These are phyloP conservation scores for Zelleria hepariella DNA, from an alignment of 2,888 invertebrate species.

Conservation along the genomic window DNA sequence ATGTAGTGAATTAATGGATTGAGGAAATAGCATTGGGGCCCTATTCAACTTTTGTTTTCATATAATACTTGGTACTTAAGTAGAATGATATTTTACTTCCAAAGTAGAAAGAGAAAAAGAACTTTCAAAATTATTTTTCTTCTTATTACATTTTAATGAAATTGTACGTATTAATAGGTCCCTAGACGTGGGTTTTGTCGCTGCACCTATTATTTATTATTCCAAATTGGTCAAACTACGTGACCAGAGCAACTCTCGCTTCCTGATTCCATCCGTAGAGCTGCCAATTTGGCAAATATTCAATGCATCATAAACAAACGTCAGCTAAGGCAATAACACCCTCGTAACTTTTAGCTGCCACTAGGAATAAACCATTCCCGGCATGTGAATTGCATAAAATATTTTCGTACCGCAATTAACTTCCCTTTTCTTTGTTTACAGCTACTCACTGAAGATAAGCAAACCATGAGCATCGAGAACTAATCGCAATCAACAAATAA, in stretches of 20 bases:
- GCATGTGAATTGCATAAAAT: conserved; percentile 5
- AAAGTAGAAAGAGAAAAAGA: too few species aligned
- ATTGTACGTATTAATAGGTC: too few species aligned
- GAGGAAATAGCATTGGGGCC: too few species aligned
- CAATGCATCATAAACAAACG: conserved; percentile 33
- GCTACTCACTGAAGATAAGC: conserved; percentile 26
- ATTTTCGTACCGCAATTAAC: not conserved
- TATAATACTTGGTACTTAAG: too few species aligned
- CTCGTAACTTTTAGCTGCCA: conserved; percentile 11
- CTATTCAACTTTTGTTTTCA: too few species aligned
- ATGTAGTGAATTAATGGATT: too few species aligned
- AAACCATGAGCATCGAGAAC: conserved; percentile 29
- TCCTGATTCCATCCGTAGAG: conserved; percentile 32
- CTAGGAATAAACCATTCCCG: conserved; percentile 2
- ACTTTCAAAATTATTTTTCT: too few species aligned
- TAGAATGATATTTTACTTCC: too few species aligned
- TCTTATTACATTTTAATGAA: too few species aligned
- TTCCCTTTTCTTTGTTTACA: conserved; percentile 27
- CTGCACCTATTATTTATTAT: conserved; percentile 9
- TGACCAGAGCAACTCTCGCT: conserved; percentile 24
- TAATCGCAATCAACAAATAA: conserved; percentile 21
- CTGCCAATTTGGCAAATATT: conserved; percentile 54
- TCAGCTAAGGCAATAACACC: conserved; percentile 21
- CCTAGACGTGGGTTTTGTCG: too few species aligned
- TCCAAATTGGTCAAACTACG: conserved; percentile 19